phyloP scores from a whole-genome alignment of 2,888 invertebrate species.

The Eupelmus urozonus region DNA sequence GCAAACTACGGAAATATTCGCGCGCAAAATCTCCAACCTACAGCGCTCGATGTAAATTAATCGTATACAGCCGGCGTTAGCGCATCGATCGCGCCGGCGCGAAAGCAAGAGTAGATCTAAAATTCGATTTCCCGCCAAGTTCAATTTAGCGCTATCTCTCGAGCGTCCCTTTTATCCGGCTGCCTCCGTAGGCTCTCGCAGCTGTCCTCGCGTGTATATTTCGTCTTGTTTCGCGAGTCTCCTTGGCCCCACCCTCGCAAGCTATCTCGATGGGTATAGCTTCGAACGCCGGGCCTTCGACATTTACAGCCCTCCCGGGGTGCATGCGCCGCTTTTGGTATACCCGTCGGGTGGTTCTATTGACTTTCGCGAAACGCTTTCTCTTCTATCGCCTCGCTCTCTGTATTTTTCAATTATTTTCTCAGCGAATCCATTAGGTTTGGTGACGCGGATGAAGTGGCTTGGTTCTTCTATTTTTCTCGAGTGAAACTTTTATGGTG shows the following conservation, averaged over 20 bases:
- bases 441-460: constrained; percentile 3
- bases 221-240: constrained; percentile 34
- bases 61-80: too few relatives aligned
- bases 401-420: constrained; percentile 61
- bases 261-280: constrained; percentile 42
- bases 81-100: too few relatives aligned
- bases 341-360: too few relatives aligned
- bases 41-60: too few relatives aligned
- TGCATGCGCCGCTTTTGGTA: constrained; percentile 24
- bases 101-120: background rate
- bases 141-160: constrained; percentile 38
- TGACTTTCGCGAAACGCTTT: constrained; percentile 48
- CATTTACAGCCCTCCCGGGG: constrained; percentile 47
- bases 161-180: constrained; percentile 23
- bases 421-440: constrained; percentile 57
- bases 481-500: too few relatives aligned
- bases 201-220: constrained; percentile 18
- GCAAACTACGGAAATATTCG: too few relatives aligned
- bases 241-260: constrained; percentile 5
- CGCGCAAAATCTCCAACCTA: too few relatives aligned
- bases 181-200: too few relatives aligned
- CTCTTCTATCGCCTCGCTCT: constrained; percentile 17
- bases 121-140: constrained; percentile 47
- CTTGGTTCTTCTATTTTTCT: background rate
- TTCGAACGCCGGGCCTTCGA: constrained; percentile 23